Percentiles rank a stretch among this genome's conserved stretches.
phyloP scores from a whole-genome alignment of 1,140 invertebrate species.

The Macrosteles quadrilineatus region DNA sequence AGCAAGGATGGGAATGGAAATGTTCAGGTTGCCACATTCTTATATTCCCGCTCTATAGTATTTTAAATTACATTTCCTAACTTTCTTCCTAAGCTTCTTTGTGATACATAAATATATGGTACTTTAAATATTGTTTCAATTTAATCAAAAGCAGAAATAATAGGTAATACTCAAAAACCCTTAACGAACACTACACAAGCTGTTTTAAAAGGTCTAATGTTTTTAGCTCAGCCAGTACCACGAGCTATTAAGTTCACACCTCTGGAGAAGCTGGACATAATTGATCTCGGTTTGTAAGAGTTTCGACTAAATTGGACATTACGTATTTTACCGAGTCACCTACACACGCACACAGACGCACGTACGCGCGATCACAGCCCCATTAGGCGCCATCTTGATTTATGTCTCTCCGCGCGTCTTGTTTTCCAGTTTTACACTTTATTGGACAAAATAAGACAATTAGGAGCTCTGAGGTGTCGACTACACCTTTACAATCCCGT shows the following conservation, averaged over 20 bases:
- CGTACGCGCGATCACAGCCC: background rate
- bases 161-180: no score
- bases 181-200: no score
- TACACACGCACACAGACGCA: background rate
- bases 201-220: no score
- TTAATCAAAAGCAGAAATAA: no score
- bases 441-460: constrained; percentile 11
- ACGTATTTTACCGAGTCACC: background rate
- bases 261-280: background rate
- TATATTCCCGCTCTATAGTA: no score
- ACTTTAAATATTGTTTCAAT: no score
- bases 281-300: constrained; percentile 2
- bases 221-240: background rate
- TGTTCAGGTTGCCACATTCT: no score
- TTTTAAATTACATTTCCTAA: no score
- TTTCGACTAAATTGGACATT: constrained; percentile 11
- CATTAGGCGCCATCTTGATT: constrained; percentile 14
- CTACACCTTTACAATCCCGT: background rate
- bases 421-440: background rate
- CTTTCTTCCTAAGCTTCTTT: no score
- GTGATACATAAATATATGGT: no score
- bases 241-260: constrained; percentile 6
- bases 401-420: background rate
- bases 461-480: background rate
- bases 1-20: no score